Base-by-base conservation (phyloP, 2,888 invertebrate genomes). In the Aromia moschata region DNA sequence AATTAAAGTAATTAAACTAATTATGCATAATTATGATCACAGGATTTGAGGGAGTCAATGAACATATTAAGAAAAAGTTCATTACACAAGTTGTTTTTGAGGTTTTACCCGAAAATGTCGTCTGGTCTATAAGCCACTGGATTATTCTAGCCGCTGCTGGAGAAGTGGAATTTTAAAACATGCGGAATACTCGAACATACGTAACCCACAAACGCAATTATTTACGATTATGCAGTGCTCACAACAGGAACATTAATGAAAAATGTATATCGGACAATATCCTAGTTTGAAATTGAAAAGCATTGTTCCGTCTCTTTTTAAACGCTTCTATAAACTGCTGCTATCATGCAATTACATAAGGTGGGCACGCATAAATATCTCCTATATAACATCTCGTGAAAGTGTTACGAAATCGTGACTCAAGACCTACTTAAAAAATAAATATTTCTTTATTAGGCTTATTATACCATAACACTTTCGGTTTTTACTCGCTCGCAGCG, bases 381-480 rank as follows among this genome's bases (percentile, higher is more conserved):
- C 16, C 56, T 53, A 43, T 60, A 56, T 61, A 61, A 61, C 55
- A 58, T 58, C 56, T 62, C 59, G 59, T 41, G 63, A 63, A 60
- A 63, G 60, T 52, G 56, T 57, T 55, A 52, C 51, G 55, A 40
- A 54, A 54, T 45, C 30, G 17, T 25, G 51, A 56, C 45, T 51
- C 46, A 41, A 63, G 51, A 60, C 63, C 63, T 60, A 63, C 63
- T 63, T 63, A 43, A 59, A 63, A 62, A 60, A 57, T 59, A 46
- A 60, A 63, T 63, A 60, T 63, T 57, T 59, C 59, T 53, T 9
- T 59, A 54, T 52, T 52, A 18, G 30, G 49, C 20, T 44, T 38
- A 58, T 46, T 47, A 54, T 44, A 52, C 43, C 53, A 41, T 17
- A 12, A 11, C 43, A 20, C 54, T 53, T 54, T 54, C 36, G 54